Evolutionary conservation across 2,797 vertebrate genomes (phyloP).

Genomic region (Anguilla pacifica): DNA sequence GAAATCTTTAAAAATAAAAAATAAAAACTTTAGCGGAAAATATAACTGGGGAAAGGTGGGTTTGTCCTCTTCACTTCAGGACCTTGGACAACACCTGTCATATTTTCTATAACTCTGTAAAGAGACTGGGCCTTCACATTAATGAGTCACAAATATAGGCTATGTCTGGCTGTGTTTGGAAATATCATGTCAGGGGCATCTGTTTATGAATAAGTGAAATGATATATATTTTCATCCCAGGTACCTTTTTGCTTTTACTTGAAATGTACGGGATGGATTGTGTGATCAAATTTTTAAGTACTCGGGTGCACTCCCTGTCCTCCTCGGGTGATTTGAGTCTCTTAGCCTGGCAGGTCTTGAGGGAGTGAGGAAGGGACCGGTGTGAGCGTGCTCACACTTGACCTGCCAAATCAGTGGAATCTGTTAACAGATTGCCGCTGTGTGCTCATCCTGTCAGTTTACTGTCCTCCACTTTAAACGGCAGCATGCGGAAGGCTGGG

Average conservation of each 20-base stretch:
- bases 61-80: slow-evolving; percentile 1
- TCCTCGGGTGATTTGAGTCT: neutral
- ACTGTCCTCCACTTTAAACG: slow-evolving; percentile 1
- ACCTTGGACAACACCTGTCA: slow-evolving; percentile 10
- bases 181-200: neutral
- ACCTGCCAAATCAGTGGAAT: neutral
- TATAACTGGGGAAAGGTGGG: neutral
- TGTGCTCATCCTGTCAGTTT: slow-evolving; percentile 22
- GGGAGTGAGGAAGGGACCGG: neutral
- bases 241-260: neutral
- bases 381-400: no score
- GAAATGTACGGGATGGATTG: no score
- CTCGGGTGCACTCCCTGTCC: neutral
- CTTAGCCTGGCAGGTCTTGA: neutral
- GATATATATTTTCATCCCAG: neutral
- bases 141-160: neutral
- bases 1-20: neutral
- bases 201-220: neutral
- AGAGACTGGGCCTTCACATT: neutral
- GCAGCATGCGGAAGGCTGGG: neutral
- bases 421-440: slow-evolving; percentile 3
- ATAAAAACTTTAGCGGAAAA: neutral
- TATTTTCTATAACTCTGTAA: neutral
- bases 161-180: neutral
- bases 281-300: no score